Base-by-base conservation (phyloP, 1,140 invertebrate genomes). In the Sweltsa coloradensis region DNA sequence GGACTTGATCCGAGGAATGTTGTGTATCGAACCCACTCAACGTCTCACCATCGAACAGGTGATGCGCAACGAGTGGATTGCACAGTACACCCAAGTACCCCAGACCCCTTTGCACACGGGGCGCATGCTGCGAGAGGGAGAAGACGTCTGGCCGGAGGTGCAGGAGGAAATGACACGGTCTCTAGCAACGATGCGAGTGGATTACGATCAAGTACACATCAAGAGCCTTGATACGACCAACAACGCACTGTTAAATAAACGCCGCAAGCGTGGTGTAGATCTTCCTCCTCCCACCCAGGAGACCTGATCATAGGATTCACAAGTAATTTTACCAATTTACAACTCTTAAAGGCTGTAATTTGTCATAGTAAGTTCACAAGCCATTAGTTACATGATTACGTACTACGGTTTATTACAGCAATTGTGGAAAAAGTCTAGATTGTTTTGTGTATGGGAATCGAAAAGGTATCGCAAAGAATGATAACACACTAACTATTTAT, bases 91-190 rank as follows among this genome's bases (percentile, higher is more conserved):
- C 1, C 78, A 82, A 53, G 92, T 97, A 13, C 93, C 93, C 1
- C 83, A 89, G 59, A 97, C 93, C 26, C 94, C 94, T 1, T 73
- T 98, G 2, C 83, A 90, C 63, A 95, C 92, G 2, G 78, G 87
- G 21, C 72, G 83, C 44, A 79, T 96, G 54, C 67, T 96, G 16
- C 79, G 83, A 47, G 94, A 97, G 67, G 83, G 89, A 37, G 85
- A 85, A 50, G 90, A 94, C 47, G 77, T 83, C 23, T 97, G 94
- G 94, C 83, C 85, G 3, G 94, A 97, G 61, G 91, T 97, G 13
- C 88, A 98, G 74, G 94, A 98, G 66, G 94, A 98, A 71, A 97
- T 98, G 91, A 95, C 87, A 0, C 79, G 91, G 47, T 96, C 93
- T 0, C 67, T 98, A 29, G 91, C 92, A 26, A 94, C 91, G 42